Conservation (phyloP, 23 tunicate genomes). For the Phallusia fumigata region DNA sequence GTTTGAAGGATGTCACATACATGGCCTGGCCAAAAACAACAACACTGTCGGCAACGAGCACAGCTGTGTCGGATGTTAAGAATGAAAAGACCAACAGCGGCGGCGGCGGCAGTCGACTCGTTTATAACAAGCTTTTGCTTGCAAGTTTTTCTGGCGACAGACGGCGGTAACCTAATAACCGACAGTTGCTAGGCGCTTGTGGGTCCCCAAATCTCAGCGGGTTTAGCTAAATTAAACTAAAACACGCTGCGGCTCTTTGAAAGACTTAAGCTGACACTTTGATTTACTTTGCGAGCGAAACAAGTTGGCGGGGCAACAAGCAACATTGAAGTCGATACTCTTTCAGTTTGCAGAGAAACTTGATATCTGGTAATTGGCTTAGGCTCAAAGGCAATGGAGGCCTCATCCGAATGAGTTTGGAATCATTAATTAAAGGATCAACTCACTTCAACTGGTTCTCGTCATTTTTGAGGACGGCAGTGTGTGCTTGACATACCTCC, state of each 20-base stretch:
- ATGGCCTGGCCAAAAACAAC: not conserved
- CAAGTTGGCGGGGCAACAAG: not conserved
- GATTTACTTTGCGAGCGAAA: not conserved
- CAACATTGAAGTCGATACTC: not conserved
- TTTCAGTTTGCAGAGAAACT: not conserved
- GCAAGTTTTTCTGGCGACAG: constrained; percentile 8
- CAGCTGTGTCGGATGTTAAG: constrained; percentile 9
- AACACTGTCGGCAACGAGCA: not conserved
- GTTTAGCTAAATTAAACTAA: not conserved
- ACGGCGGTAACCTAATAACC: constrained; percentile 5
- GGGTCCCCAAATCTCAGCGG: not conserved
- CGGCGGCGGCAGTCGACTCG: constrained; percentile 5
- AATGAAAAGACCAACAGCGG: not conserved
- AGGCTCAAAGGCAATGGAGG: no score
- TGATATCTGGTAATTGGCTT: not conserved
- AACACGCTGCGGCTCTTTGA: not conserved
- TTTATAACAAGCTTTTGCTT: not conserved
- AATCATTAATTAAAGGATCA: no score
- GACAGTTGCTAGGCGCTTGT: not conserved
- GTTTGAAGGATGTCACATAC: not conserved
- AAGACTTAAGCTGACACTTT: constrained; percentile 6
- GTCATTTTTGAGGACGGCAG: not conserved
- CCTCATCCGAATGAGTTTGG: no score
- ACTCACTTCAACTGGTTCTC: no score
- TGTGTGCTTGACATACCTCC: not conserved